Conservation (phyloP, 2,113 vertebrate species). For the Lonchura striata region DNA sequence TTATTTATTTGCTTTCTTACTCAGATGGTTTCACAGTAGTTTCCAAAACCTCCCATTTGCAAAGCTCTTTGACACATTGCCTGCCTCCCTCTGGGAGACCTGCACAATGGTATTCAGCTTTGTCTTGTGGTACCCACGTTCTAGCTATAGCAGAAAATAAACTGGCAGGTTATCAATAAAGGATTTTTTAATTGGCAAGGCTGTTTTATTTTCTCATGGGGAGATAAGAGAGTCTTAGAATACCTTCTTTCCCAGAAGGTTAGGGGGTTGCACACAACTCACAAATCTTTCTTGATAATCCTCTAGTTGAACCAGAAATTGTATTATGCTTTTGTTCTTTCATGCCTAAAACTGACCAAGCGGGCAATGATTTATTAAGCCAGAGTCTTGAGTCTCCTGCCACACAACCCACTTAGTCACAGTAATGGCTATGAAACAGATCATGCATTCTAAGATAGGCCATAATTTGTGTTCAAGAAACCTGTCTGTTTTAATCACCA, state of each 20-base stretch:
- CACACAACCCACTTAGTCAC: slow-evolving; percentile 51
- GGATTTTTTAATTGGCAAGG: slow-evolving; percentile 46
- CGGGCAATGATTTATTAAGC: slow-evolving; percentile 55
- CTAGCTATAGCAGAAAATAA: slow-evolving; percentile 28
- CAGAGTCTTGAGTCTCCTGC: slow-evolving; percentile 44
- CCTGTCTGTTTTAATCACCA: slow-evolving; percentile 59
- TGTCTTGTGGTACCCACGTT: not conserved
- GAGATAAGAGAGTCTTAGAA: slow-evolving; percentile 44
- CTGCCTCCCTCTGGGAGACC: not conserved
- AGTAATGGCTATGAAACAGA: slow-evolving; percentile 56
- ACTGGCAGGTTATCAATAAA: slow-evolving; percentile 41
- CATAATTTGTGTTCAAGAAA: slow-evolving; percentile 64
- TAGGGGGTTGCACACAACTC: slow-evolving; percentile 33
- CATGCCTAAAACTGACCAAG: slow-evolving; percentile 62
- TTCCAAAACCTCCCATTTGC: not conserved
- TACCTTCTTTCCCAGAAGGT: slow-evolving; percentile 47
- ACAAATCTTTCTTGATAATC: slow-evolving; percentile 66
- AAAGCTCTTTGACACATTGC: not conserved
- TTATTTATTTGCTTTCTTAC: not conserved
- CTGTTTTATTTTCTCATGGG: slow-evolving; percentile 41
- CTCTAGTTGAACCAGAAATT: slow-evolving; percentile 58
- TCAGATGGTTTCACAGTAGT: not conserved
- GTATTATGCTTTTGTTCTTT: slow-evolving; percentile 63
- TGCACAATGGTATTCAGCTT: not conserved
- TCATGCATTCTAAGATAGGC: slow-evolving; percentile 56